These are phyloP conservation scores for Hyposmocoma kahamanoa DNA, from an alignment of 1,140 invertebrate species.

Conservation along the genomic window DNA sequence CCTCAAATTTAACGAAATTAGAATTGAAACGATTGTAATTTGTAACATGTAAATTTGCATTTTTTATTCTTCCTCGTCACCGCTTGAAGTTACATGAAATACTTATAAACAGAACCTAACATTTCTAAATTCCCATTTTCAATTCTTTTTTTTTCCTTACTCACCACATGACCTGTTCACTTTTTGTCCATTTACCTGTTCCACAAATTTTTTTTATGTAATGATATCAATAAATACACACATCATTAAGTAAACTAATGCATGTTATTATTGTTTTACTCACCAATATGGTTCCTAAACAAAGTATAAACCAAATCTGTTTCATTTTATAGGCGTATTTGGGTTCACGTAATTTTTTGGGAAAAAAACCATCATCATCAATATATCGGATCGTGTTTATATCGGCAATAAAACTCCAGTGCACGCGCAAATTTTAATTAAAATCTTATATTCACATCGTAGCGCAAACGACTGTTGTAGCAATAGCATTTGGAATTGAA, in stretches of 20 bases:
- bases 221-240: too few species aligned
- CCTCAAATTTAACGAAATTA: not conserved
- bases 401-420: constrained; percentile 26
- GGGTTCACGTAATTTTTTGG: constrained; percentile 12
- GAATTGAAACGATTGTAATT: not conserved
- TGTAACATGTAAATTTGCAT: too few species aligned
- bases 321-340: constrained; percentile 35
- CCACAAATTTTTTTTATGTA: not conserved
- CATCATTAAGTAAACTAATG: too few species aligned
- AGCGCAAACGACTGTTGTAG: too few species aligned
- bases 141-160: constrained; percentile 7
- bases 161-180: constrained; percentile 37
- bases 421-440: constrained; percentile 29
- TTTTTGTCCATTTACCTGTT: constrained; percentile 19
- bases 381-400: too few species aligned
- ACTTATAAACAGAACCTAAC: too few species aligned
- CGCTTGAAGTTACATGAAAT: too few species aligned
- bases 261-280: constrained; percentile 7
- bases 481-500: too few species aligned
- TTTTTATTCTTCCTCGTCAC: too few species aligned
- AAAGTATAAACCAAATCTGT: constrained; percentile 20
- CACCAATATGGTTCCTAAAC: constrained; percentile 17
- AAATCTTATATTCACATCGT: constrained; percentile 11
- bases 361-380: constrained; percentile 24
- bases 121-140: not conserved